Percentiles rank a stretch among this genome's conserved stretches.
Conservation (phyloP, 1,140 invertebrate species). For the Drosophila pandora region DNA sequence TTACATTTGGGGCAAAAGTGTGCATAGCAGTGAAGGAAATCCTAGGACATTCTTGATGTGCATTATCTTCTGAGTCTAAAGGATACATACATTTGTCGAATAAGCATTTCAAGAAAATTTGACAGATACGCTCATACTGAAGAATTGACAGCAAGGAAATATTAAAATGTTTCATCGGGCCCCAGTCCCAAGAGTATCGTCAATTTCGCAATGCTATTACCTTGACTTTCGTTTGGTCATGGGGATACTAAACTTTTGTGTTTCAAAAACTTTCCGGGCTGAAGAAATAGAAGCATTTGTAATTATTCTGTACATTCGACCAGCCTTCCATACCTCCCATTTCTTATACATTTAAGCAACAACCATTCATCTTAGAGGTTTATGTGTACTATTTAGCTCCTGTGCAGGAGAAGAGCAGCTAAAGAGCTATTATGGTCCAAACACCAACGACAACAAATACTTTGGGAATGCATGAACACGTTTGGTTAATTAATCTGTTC, state of each 20-base stretch:
- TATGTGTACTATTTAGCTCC: neutral
- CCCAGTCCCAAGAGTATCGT: neutral
- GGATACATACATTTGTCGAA: no score
- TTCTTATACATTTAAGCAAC: neutral
- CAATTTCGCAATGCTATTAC: constrained; percentile 1
- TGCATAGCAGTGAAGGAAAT: no score
- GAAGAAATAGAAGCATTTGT: neutral
- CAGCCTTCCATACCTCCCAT: neutral
- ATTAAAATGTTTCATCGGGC: neutral
- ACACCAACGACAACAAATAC: neutral
- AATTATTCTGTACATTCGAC: neutral
- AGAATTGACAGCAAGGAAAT: neutral
- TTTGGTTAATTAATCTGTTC: constrained; percentile 1
- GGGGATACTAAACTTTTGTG: neutral
- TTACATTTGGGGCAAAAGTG: no score
- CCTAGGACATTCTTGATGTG: no score
- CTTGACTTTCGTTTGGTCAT: neutral
- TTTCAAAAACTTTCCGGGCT: neutral
- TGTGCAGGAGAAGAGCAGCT: neutral
- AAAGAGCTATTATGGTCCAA: neutral
- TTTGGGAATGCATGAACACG: neutral
- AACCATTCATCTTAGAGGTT: neutral
- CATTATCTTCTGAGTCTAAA: no score
- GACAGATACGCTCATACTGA: neutral
- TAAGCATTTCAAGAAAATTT: neutral